phyloP scores from a whole-genome alignment of 2,797 vertebrate species.

The Cygnus olor region DNA sequence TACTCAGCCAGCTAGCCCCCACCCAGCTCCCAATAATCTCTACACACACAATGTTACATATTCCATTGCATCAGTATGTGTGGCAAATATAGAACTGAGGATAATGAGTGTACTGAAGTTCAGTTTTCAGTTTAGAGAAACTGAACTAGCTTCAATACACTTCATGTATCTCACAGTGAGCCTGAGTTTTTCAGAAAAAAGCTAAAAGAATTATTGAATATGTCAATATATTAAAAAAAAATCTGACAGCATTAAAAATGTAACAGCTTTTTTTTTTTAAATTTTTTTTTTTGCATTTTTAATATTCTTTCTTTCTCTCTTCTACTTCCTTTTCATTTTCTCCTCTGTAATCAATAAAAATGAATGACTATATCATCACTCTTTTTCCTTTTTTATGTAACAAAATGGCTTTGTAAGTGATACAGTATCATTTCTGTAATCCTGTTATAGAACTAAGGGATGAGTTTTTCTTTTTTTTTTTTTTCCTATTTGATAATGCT shows the following conservation, averaged over 20 bases:
- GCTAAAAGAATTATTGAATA: neutral
- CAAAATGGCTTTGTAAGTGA: neutral
- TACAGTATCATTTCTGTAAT: neutral
- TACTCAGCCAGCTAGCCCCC: neutral
- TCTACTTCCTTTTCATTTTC: neutral
- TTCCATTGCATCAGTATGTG: neutral
- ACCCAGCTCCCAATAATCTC: neutral
- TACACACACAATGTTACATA: neutral
- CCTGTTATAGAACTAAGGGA: neutral
- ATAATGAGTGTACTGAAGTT: neutral
- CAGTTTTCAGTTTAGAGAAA: no score
- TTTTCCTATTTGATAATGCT: neutral
- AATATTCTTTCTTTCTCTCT: neutral
- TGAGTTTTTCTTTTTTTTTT: neutral
- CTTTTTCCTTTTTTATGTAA: neutral
- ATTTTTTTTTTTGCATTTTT: neutral
- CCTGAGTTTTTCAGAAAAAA: neutral
- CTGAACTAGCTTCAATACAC: neutral
- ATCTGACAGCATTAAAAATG: neutral
- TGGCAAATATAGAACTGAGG: neutral
- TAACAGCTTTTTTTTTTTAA: neutral
- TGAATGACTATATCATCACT: accelerated
- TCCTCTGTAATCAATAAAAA: neutral
- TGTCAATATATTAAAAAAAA: neutral
- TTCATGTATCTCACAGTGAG: accelerated